Conservation (phyloP, 2,797 vertebrate genomes). For the Rhadinocentrus ornatus region DNA sequence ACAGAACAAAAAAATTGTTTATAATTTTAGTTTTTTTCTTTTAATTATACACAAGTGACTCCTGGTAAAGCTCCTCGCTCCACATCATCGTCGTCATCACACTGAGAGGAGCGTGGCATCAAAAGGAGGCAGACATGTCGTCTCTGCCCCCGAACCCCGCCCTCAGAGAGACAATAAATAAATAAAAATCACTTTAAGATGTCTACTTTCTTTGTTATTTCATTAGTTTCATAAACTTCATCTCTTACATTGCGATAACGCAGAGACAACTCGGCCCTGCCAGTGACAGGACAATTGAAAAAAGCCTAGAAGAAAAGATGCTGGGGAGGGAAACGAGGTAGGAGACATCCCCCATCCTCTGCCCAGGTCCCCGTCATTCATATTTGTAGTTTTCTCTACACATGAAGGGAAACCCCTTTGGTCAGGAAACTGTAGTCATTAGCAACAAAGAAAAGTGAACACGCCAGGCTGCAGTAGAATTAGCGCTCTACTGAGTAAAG, state of each 20-base stretch:
- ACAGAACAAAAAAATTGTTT: slow-evolving; percentile 83
- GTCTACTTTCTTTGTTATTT: slow-evolving; percentile 60
- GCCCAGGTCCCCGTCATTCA: slow-evolving; percentile 60
- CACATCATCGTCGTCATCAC: slow-evolving; percentile 63
- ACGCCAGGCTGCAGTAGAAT: slow-evolving; percentile 72
- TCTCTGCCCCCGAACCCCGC: slow-evolving; percentile 40
- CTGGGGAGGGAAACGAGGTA: slow-evolving; percentile 54
- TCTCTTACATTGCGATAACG: slow-evolving; percentile 69
- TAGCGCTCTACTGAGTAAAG: slow-evolving; percentile 63
- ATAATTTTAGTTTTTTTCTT: slow-evolving; percentile 83
- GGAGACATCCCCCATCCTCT: slow-evolving; percentile 54
- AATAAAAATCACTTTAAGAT: slow-evolving; percentile 85
- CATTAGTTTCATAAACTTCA: slow-evolving; percentile 76
- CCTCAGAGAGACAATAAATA: slow-evolving; percentile 84
- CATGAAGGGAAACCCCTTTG: slow-evolving; percentile 80
- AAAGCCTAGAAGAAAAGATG: slow-evolving; percentile 65
- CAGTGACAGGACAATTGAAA: slow-evolving; percentile 66
- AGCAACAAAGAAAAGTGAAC: slow-evolving; percentile 53
- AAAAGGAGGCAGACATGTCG: slow-evolving; percentile 70
- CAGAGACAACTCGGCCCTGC: slow-evolving; percentile 51
- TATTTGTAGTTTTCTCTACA: slow-evolving; percentile 69
- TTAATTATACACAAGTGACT: slow-evolving; percentile 81
- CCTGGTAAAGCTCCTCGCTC: slow-evolving; percentile 44
- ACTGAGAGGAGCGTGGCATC: slow-evolving; percentile 78
- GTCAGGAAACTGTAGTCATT: slow-evolving; percentile 77